Conservation (phyloP, 2,113 vertebrate genomes). For the Anarhynchus alexandrinus region DNA sequence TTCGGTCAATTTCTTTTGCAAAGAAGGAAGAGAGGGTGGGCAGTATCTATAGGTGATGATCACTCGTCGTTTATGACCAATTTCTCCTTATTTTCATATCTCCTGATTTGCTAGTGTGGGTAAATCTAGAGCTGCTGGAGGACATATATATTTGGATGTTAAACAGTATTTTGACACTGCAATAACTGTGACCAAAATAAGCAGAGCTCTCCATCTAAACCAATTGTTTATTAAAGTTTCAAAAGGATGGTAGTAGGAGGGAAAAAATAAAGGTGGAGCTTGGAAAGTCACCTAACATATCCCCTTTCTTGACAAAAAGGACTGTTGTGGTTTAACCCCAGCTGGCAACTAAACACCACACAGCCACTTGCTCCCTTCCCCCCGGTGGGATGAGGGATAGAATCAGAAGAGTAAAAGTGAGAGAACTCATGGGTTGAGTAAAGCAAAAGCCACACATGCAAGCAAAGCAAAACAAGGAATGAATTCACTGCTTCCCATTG, state of each 20-base stretch:
- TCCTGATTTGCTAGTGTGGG: not conserved
- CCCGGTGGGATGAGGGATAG: not conserved
- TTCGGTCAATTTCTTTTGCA: not conserved
- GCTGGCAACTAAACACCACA: not conserved
- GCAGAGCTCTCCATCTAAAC: not conserved
- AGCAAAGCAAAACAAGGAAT: not conserved
- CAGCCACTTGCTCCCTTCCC: not conserved
- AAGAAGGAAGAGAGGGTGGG: not conserved
- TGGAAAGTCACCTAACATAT: not conserved
- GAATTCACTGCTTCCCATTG: not conserved
- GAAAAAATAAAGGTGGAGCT: not conserved
- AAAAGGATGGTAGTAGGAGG: not conserved
- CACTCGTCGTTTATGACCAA: not conserved
- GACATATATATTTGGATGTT: not conserved
- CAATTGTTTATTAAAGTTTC: not conserved
- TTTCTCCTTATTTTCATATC: not conserved
- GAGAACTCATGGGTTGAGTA: not conserved
- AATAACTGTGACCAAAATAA: not conserved
- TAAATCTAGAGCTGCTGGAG: not conserved
- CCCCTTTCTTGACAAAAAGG: not conserved
- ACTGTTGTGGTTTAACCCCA: not conserved
- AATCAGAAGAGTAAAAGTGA: not conserved
- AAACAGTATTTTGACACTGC: not conserved
- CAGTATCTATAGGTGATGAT: not conserved
- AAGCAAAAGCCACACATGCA: not conserved